Evolutionary conservation across 1,140 invertebrate genomes (phyloP).

Genomic region (Cyrtorhinus lividipennis): DNA sequence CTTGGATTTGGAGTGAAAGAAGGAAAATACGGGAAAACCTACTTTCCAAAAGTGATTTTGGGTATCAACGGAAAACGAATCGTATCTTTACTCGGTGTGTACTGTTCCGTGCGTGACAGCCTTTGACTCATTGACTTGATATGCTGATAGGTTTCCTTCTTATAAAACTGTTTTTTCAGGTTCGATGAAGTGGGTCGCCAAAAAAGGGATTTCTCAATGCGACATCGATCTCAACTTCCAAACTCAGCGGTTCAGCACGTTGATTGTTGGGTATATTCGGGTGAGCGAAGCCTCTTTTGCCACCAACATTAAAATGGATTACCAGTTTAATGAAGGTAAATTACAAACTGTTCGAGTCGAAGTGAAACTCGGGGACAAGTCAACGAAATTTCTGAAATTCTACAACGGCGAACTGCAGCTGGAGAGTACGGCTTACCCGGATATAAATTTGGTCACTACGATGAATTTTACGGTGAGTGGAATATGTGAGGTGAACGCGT

Average conservation of each 20-base stretch:
- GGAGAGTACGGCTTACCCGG: conserved; percentile 55
- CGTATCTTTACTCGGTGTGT: conserved; percentile 44
- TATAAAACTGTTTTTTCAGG: conserved; percentile 28
- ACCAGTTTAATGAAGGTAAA: conserved; percentile 44
- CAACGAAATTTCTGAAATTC: conserved; percentile 42
- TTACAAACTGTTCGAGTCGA: conserved; percentile 52
- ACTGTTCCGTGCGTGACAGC: too few relatives aligned
- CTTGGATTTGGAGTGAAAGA: conserved; percentile 36
- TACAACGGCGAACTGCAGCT: conserved; percentile 43
- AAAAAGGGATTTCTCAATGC: conserved; percentile 51
- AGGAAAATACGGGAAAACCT: conserved; percentile 42
- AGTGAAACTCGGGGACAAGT: conserved; percentile 45
- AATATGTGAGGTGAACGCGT: too few relatives aligned
- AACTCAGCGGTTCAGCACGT: conserved; percentile 49
- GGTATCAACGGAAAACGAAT: conserved; percentile 48
- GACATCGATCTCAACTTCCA: conserved; percentile 50
- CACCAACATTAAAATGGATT: conserved; percentile 45
- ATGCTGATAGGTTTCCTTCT: too few relatives aligned
- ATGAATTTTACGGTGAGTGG: conserved; percentile 40
- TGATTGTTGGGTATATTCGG: conserved; percentile 50
- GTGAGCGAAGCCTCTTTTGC: conserved; percentile 35
- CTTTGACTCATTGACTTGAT: too few relatives aligned
- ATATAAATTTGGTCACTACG: conserved; percentile 53
- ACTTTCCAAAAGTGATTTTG: conserved; percentile 46
- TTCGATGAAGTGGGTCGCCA: conserved; percentile 38